Base-by-base conservation (phyloP, 2,888 invertebrate genomes). In the Acrocyrtus sp. region DNA sequence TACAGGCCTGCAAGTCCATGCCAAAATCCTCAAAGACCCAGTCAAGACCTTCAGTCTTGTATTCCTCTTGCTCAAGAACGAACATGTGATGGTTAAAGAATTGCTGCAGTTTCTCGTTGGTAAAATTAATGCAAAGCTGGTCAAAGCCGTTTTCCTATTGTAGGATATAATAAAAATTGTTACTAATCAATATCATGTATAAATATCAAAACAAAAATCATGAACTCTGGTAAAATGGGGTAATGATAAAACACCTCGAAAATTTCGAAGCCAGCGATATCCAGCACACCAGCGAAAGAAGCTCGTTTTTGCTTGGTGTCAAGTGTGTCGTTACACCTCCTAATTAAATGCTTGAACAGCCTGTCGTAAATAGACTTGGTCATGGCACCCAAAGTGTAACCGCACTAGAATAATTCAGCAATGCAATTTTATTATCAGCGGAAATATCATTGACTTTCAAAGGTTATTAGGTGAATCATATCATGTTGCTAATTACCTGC, bases 51-150 rank as follows among this genome's bases (percentile, higher is more conserved):
- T 96, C 96, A 83, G 87, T 90, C 87, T 93, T 93, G 89, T 96
- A 96, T 86, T 96, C 96, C 86, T 96, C 96, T 91, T 96, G 96
- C 86, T 96, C 96, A 83, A 96, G 90, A 83, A 96, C 95, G 87
- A 96, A 96, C 96, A 96, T 96, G 90, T 96, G 93, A 85, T 96
- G 96, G 88, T 96, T 96, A 92, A 96, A 96, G 90, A 96, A 96
- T 87, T 96, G 96, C 88, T 97, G 96, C 83, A 96, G 90, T 87
- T 95, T 94, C 88, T 96, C 96, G 86, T 96, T 96, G 87, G 96
- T 96, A 89, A 96, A 96, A 90, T 96, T 96, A 90, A 96, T 96
- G 89, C 96, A 96, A 85, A 96, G 90, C 89, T 96, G 96, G 89
- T 96, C 96, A 89, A 96, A 96, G 87, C 95, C 94, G 90, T 96